A percentile compares a stretch with the other conserved stretches of the same genome.
These are phyloP conservation scores for Pseudoatta argentina DNA, from an alignment of 1,140 invertebrate genomes.

Conservation along the genomic window DNA sequence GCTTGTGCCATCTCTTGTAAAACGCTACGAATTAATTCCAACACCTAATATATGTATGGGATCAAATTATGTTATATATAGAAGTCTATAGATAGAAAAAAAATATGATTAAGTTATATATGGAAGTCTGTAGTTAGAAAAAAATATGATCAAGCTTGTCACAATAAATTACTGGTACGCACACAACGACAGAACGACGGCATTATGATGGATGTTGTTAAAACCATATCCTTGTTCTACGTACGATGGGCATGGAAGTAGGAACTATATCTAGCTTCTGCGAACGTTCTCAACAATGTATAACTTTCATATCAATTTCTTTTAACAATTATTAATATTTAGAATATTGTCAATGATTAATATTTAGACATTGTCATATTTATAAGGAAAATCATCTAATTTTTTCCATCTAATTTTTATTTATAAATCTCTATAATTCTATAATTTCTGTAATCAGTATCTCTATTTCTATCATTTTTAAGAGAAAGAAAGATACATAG, in stretches of 20 bases:
- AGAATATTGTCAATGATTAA: neutral
- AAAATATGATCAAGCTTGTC: conserved; percentile 57
- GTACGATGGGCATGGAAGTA: conserved; percentile 29
- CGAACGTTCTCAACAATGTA: neutral
- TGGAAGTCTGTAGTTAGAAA: conserved; percentile 34
- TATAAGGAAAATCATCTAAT: neutral
- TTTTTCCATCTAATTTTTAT: too few relatives aligned
- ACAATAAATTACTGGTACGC: conserved; percentile 74
- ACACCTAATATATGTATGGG: too few relatives aligned
- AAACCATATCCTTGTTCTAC: conserved; percentile 82
- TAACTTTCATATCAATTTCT: conserved; percentile 8
- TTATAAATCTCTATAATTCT: too few relatives aligned
- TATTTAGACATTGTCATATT: neutral
- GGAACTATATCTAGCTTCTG: neutral
- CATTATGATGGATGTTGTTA: conserved; percentile 81
- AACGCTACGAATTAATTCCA: too few relatives aligned
- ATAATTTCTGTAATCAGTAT: too few relatives aligned
- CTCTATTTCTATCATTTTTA: too few relatives aligned
- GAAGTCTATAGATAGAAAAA: neutral
- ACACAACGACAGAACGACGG: conserved; percentile 58
- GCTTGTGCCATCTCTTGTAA: too few relatives aligned
- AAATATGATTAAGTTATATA: conserved; percentile 33
- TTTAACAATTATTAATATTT: neutral
- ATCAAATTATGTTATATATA: neutral
- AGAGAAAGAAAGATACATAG: too few relatives aligned